These are phyloP conservation scores for Clarias laeviceps DNA, from an alignment of 2,797 vertebrate species.

Conservation along the genomic window DNA sequence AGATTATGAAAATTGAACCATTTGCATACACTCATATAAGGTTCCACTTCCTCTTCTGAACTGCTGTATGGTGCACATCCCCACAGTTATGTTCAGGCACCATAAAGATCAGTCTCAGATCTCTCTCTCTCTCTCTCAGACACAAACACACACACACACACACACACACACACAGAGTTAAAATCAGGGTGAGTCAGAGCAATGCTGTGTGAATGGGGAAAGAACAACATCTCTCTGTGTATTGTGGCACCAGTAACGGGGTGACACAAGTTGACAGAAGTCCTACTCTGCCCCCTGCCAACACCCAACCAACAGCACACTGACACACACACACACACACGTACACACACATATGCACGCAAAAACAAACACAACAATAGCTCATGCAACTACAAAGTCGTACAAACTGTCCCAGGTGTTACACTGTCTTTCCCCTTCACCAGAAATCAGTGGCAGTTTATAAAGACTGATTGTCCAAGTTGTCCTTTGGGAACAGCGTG, in stretches of 20 bases:
- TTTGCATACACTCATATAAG: constrained; percentile 47
- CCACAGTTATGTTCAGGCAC: neutral
- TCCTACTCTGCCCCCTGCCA: constrained; percentile 62
- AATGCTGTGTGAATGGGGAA: constrained; percentile 49
- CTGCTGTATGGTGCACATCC: neutral
- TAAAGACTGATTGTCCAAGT: neutral
- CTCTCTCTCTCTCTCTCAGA: neutral
- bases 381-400: constrained; percentile 45
- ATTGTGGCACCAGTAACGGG: constrained; percentile 71
- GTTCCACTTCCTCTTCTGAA: constrained; percentile 44
- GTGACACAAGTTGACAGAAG: constrained; percentile 72
- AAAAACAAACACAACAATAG: constrained; percentile 39
- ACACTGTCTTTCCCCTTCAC: constrained; percentile 65
- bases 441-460: constrained; percentile 2
- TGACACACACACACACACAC: constrained; percentile 29
- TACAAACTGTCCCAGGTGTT: constrained; percentile 47
- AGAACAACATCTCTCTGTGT: constrained; percentile 52
- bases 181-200: constrained; percentile 57
- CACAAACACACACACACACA: constrained; percentile 16
- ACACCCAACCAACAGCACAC: constrained; percentile 42
- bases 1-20: constrained; percentile 36
- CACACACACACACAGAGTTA: constrained; percentile 39
- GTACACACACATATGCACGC: constrained; percentile 34
- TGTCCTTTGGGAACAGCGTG: neutral
- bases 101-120: neutral